Evolutionary conservation across 1,140 invertebrate species (phyloP).

Genomic region (Drosophila trapezifrons): DNA sequence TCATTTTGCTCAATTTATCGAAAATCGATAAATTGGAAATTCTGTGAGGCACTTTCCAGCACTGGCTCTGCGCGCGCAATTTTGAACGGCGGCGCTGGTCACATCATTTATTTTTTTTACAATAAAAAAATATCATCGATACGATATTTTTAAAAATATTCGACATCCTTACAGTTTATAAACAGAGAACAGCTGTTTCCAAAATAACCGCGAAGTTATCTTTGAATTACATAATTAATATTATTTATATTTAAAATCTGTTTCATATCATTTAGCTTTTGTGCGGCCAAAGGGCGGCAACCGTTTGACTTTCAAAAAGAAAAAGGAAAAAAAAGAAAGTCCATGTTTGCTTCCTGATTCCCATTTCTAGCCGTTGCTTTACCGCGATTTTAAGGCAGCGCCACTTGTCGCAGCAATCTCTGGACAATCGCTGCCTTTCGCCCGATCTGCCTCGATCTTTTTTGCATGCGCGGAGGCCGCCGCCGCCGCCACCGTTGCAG

Average conservation of each 20-base stretch:
- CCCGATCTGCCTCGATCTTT: constrained; percentile 43
- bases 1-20: no score
- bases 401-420: constrained; percentile 60
- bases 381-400: constrained; percentile 45
- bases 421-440: constrained; percentile 52
- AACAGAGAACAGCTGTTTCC: constrained; percentile 1
- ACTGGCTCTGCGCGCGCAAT: no score
- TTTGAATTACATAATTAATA: not conserved
- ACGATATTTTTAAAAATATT: no score
- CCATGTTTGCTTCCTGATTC: constrained; percentile 40
- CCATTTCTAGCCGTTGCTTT: constrained; percentile 33
- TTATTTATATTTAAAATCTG: not conserved
- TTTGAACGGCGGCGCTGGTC: no score
- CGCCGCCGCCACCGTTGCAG: constrained; percentile 10
- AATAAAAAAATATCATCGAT: no score
- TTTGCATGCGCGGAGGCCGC: constrained; percentile 61
- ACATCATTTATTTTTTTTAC: no score
- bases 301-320: constrained; percentile 35
- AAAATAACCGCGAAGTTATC: not conserved
- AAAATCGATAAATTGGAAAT: no score
- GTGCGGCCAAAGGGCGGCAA: constrained; percentile 1
- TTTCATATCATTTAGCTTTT: constrained; percentile 25
- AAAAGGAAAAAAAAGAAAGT: constrained; percentile 19
- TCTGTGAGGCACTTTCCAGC: no score
- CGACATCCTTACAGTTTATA: no score